A percentile compares a stretch with the other conserved stretches of the same genome.
These are phyloP conservation scores for Leptobrachium leishanense DNA, from an alignment of 2,113 vertebrate species.

Conservation along the genomic window DNA sequence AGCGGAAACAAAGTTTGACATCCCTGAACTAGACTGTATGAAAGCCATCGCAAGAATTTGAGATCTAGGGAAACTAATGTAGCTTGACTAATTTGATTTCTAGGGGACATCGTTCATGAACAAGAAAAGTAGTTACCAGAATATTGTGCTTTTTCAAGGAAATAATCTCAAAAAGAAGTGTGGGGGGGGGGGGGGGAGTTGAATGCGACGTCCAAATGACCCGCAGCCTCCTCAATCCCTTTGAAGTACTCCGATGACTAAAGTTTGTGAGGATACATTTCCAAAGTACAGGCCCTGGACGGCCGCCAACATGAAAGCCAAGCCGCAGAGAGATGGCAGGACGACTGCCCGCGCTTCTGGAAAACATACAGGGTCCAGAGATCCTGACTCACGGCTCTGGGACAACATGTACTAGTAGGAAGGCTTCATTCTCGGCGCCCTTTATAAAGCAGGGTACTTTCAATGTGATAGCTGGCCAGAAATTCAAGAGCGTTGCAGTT, in stretches of 20 bases:
- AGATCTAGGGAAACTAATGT: too few relatives aligned
- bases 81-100: too few relatives aligned
- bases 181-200: neutral
- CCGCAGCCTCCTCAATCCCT: neutral
- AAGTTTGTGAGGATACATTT: slow-evolving; percentile 26
- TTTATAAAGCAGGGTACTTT: too few relatives aligned
- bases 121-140: too few relatives aligned
- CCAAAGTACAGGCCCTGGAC: slow-evolving; percentile 21
- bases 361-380: slow-evolving; percentile 24
- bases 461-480: too few relatives aligned
- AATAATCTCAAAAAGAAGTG: neutral
- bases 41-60: too few relatives aligned
- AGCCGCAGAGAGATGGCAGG: slow-evolving; percentile 29
- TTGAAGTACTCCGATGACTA: slow-evolving; percentile 22
- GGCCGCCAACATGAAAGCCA: slow-evolving; percentile 15
- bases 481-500: too few relatives aligned
- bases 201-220: neutral
- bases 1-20: too few relatives aligned
- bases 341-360: slow-evolving; percentile 11
- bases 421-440: too few relatives aligned
- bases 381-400: slow-evolving; percentile 8
- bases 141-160: too few relatives aligned
- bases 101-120: too few relatives aligned
- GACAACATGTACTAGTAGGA: neutral
- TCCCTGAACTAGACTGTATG: too few relatives aligned